These are phyloP conservation scores for Meta bourneti DNA, from an alignment of 2,888 invertebrate species.

Conservation along the genomic window DNA sequence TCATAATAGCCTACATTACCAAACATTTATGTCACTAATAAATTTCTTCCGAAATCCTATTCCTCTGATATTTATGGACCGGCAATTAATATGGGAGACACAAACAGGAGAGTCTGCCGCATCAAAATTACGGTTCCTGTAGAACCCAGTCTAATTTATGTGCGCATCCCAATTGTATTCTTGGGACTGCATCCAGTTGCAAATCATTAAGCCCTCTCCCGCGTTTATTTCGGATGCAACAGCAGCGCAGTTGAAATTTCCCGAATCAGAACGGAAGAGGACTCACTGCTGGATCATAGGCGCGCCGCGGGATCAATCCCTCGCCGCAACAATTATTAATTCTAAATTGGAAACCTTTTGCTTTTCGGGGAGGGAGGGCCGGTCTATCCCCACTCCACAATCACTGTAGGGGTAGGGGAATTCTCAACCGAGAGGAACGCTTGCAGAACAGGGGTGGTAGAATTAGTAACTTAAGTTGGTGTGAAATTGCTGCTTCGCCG, in stretches of 20 bases:
- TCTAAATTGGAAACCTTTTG: constrained; percentile 32
- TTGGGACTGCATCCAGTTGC: constrained; percentile 8
- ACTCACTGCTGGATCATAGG: constrained; percentile 17
- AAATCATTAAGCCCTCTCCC: neutral
- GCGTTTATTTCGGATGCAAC: constrained; percentile 14
- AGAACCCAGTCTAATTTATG: neutral
- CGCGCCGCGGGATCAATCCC: constrained; percentile 25
- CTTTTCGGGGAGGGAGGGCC: neutral
- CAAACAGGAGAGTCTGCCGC: neutral
- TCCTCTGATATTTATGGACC: neutral
- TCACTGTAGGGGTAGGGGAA: neutral
- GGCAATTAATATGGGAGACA: constrained; percentile 18
- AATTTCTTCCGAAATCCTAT: constrained; percentile 25
- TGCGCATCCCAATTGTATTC: neutral
- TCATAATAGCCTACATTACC: neutral
- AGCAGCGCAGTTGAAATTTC: constrained; percentile 24
- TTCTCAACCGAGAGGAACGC: constrained; percentile 3
- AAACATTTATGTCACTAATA: constrained; percentile 21
- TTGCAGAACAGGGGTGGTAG: constrained; percentile 19
- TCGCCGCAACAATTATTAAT: constrained; percentile 49
- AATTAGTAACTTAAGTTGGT: constrained; percentile 70
- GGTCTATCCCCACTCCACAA: neutral
- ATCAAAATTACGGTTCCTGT: constrained; percentile 3
- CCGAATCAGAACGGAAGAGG: neutral
- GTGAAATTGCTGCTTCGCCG: constrained; percentile 64